Conservation (phyloP, 2,113 vertebrate species). For the Gadus chalcogrammus region DNA sequence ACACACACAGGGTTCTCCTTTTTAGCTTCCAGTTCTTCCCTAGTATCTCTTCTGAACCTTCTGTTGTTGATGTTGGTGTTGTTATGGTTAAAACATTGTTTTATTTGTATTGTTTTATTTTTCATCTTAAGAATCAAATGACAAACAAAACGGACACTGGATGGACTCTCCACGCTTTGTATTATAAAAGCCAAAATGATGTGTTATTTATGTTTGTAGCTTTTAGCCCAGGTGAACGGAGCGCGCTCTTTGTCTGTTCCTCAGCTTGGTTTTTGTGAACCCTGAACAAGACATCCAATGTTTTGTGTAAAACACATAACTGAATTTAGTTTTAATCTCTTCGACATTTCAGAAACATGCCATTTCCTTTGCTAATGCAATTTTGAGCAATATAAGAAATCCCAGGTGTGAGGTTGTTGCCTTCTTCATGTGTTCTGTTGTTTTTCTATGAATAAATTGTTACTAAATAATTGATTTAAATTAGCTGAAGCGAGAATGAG, state of each 20-base stretch:
- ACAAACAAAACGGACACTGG: conserved; percentile 75
- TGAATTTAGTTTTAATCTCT: conserved; percentile 41
- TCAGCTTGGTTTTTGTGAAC: conserved; percentile 53
- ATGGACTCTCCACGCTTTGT: conserved; percentile 74
- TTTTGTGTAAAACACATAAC: conserved; percentile 49
- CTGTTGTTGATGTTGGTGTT: conserved; percentile 56
- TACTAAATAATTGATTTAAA: conserved; percentile 59
- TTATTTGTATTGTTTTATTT: conserved; percentile 42
- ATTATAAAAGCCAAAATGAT: conserved; percentile 73
- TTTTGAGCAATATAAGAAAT: conserved; percentile 69
- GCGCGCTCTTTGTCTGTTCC: conserved; percentile 56
- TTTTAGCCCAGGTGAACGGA: conserved; percentile 62
- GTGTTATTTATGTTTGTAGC: conserved; percentile 74
- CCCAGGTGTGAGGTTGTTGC: conserved; percentile 55
- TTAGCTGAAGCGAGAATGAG: not conserved
- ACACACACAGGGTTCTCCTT: conserved; percentile 22
- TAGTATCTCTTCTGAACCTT: conserved; percentile 47
- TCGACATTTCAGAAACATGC: conserved; percentile 45
- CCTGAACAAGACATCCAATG: conserved; percentile 58
- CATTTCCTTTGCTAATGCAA: conserved; percentile 64
- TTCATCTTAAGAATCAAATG: conserved; percentile 59
- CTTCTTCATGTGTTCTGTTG: conserved; percentile 64
- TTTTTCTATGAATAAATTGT: conserved; percentile 68
- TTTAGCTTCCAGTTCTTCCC: conserved; percentile 38
- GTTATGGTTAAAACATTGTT: conserved; percentile 21